These are phyloP conservation scores for Noctuana brunneofusca DNA, from an alignment of 2,888 invertebrate genomes.

Conservation along the genomic window DNA sequence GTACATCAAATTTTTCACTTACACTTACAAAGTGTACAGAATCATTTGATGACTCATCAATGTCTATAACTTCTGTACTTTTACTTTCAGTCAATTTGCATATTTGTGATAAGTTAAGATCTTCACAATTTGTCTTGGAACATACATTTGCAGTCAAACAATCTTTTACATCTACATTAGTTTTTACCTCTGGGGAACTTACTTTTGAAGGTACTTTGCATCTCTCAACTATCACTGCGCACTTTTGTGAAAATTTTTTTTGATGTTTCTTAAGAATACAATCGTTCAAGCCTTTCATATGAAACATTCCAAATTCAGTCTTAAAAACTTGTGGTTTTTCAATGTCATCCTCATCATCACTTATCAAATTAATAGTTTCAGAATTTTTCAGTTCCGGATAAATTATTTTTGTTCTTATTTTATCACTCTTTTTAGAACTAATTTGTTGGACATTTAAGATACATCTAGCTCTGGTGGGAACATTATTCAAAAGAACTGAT, in stretches of 20 bases:
- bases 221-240: constrained; percentile 52
- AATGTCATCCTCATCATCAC: constrained; percentile 65
- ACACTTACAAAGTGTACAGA: constrained; percentile 4
- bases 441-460: constrained; percentile 62
- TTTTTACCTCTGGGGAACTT: background rate
- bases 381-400: constrained; percentile 32
- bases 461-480: constrained; percentile 51
- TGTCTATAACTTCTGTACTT: constrained; percentile 48
- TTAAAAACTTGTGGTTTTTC: constrained; percentile 41
- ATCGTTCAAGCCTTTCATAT: constrained; percentile 45
- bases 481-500: constrained; percentile 50
- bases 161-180: background rate
- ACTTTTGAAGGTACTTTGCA: constrained; percentile 29
- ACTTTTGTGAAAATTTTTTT: constrained; percentile 55
- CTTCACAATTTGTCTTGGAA: background rate
- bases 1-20: background rate
- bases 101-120: background rate
- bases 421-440: constrained; percentile 39
- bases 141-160: background rate
- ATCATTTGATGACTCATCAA: constrained; percentile 60
- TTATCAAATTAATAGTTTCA: constrained; percentile 68
- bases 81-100: constrained; percentile 36
- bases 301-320: constrained; percentile 64
- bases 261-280: constrained; percentile 54
- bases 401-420: constrained; percentile 34